Evolutionary conservation across 2,797 vertebrate species (phyloP).

Genomic region (Enoplosus armatus): DNA sequence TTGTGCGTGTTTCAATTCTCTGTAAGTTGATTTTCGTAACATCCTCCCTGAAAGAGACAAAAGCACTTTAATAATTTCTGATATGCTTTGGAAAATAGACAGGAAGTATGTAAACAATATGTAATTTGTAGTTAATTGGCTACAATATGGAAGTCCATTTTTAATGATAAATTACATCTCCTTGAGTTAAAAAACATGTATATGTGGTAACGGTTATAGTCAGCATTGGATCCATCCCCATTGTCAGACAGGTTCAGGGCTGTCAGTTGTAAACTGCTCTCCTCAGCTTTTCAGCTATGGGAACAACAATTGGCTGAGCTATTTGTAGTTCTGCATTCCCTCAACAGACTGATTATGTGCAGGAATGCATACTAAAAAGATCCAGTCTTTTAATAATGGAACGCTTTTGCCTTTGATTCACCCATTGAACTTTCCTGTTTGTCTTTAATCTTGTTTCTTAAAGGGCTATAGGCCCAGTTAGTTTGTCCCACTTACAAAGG

Average conservation of each 20-base stretch:
- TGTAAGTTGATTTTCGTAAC: background rate
- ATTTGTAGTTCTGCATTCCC: constrained; percentile 72
- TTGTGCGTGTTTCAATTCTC: background rate
- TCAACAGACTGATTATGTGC: constrained; percentile 69
- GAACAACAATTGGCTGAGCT: constrained; percentile 73
- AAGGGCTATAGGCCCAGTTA: constrained; percentile 1
- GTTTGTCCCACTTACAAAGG: constrained; percentile 27
- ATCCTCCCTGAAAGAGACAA: background rate
- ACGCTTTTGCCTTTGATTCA: constrained; percentile 30
- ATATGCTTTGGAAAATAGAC: background rate
- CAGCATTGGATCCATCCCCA: constrained; percentile 52
- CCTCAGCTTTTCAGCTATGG: constrained; percentile 74
- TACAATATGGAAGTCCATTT: background rate
- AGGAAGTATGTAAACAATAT: background rate
- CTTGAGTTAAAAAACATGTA: constrained; percentile 41
- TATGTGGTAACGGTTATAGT: constrained; percentile 37
- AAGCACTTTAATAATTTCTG: background rate
- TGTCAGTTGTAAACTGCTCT: constrained; percentile 71
- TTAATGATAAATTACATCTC: constrained; percentile 1
- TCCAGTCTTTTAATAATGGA: constrained; percentile 61
- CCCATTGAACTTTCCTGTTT: constrained; percentile 31
- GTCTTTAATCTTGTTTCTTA: constrained; percentile 1
- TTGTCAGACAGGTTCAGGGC: constrained; percentile 62
- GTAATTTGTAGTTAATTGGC: background rate
- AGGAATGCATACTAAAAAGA: constrained; percentile 72